phyloP scores from a whole-genome alignment of 2,888 invertebrate genomes.

The Drosophila prolongata region DNA sequence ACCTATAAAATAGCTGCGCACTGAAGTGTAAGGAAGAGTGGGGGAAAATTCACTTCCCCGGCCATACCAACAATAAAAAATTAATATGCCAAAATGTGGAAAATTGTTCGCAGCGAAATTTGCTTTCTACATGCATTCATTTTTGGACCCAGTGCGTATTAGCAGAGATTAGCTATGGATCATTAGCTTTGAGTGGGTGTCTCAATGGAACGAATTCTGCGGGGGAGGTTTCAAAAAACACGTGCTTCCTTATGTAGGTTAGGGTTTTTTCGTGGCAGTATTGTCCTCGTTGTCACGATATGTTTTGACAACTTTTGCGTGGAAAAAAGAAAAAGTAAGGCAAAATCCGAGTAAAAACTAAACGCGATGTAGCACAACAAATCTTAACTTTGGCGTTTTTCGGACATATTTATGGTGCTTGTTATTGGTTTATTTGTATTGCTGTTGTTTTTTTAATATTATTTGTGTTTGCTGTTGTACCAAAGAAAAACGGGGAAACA shows the following conservation, averaged over 20 bases:
- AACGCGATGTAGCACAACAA: conserved; percentile 34
- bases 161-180: conserved; percentile 48
- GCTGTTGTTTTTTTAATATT: conserved; percentile 5
- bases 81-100: conserved; percentile 57
- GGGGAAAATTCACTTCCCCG: background rate
- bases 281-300: conserved; percentile 48
- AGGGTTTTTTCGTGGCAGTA: conserved; percentile 26
- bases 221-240: conserved; percentile 21
- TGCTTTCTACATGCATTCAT: conserved; percentile 26
- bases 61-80: conserved; percentile 42
- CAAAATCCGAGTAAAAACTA: conserved; percentile 28
- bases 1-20: conserved; percentile 40
- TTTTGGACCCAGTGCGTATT: conserved; percentile 37
- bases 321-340: conserved; percentile 16
- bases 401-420: conserved; percentile 29
- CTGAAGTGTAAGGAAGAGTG: conserved; percentile 35
- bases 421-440: conserved; percentile 34
- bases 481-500: conserved; percentile 42
- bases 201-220: conserved; percentile 11
- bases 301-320: conserved; percentile 33
- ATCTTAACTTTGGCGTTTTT: conserved; percentile 26
- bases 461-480: conserved; percentile 41
- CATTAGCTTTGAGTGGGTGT: conserved; percentile 44
- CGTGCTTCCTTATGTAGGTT: conserved; percentile 52
- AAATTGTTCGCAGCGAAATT: conserved; percentile 52